Base-by-base conservation (phyloP, 2,888 invertebrate genomes). In the Phalera bucephala region DNA sequence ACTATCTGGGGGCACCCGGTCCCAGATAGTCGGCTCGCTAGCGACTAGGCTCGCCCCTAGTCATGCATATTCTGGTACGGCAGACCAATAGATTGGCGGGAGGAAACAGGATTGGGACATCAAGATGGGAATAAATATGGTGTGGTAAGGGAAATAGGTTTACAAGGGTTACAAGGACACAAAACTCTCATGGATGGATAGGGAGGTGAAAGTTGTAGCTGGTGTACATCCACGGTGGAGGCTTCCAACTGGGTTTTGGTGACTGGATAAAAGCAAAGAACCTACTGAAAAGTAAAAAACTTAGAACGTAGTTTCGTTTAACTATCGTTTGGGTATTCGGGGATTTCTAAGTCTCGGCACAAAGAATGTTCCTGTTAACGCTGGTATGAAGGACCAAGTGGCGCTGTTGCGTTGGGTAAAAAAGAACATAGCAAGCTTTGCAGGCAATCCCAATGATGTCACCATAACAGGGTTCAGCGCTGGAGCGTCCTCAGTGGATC, bases 371-470 rank as follows among this genome's bases (percentile, higher is more conserved):
- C 72, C 75, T 0, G 73, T 74, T 1, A 75, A 75, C 21, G 74
- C 67, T 2, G 73, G 72, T 0, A 56, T 74, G 62, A 75, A 73
- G 32, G 74, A 77, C 27, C 70, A 71, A 47, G 58, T 75, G 1
- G 64, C 67, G 0, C 34, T 61, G 0, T 36, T 76, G 1, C 56
- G 58, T 0, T 76, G 75, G 76, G 71, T 76, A 0, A 49, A 64
- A 3, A 45, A 59, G 8, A 76, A 76, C 23, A 74, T 76, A 2
- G 68, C 51, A 0, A 46, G 23, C 7, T 75, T 72, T 9, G 73
- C 73, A 2, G 74, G 73, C 6, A 69, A 76, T 33, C 70, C 74
- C 8, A 31, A 70, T 31, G 70, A 75, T 19, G 64, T 75, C 2
- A 74, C 73, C 0, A 40, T 77, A 1, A 40, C 22, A 0, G 75